phyloP scores from a whole-genome alignment of 2,888 invertebrate genomes.

The Phengaris arion region DNA sequence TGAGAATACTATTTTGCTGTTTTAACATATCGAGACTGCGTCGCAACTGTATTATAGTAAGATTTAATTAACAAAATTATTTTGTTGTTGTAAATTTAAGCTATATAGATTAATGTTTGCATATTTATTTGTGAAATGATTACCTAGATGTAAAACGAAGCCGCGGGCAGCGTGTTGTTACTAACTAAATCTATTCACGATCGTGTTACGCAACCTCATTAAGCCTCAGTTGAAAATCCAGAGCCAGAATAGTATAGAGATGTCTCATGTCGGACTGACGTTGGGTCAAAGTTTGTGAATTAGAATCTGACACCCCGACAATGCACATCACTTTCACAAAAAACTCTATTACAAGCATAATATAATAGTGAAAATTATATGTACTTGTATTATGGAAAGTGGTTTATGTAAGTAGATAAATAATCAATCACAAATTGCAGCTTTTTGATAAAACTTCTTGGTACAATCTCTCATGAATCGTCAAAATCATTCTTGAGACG shows the following conservation, averaged over 20 bases:
- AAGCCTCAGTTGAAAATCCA: conserved; percentile 4
- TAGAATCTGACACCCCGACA: conserved; percentile 53
- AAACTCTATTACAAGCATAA: neutral
- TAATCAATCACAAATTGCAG: too few species aligned
- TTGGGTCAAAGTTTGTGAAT: conserved; percentile 55
- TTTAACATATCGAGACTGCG: too few species aligned
- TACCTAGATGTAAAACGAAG: neutral
- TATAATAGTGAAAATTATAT: conserved; percentile 12
- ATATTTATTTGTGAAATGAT: too few species aligned
- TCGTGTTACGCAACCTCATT: conserved; percentile 25
- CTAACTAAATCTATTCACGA: conserved; percentile 1
- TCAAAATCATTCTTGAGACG: neutral
- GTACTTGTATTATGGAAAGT: conserved; percentile 9
- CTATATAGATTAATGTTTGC: too few species aligned
- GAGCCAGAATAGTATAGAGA: conserved; percentile 53
- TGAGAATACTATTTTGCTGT: too few species aligned
- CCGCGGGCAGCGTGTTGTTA: neutral
- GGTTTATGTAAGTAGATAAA: neutral
- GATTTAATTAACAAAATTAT: too few species aligned
- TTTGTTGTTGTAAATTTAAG: too few species aligned
- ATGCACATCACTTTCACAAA: conserved; percentile 57
- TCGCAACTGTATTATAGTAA: too few species aligned
- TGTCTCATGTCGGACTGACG: conserved; percentile 50
- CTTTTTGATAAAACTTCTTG: neutral
- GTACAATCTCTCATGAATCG: neutral